These are phyloP conservation scores for Botia kubotai DNA, from an alignment of 2,797 vertebrate species.

Conservation along the genomic window DNA sequence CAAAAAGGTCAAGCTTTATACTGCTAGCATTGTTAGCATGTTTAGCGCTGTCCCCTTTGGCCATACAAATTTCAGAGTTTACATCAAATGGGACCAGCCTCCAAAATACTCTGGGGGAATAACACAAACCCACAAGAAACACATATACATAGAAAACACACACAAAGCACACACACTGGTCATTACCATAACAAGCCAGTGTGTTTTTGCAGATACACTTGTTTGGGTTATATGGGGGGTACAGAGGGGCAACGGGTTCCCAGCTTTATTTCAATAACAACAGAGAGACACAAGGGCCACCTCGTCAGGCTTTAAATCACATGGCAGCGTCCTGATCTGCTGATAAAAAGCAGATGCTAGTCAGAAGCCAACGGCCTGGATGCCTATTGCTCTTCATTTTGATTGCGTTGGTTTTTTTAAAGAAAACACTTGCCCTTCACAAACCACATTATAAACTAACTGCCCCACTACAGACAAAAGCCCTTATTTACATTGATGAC, in stretches of 20 bases:
- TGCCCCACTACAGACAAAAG: constrained; percentile 46
- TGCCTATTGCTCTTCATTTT: constrained; percentile 38
- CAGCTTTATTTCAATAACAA: constrained; percentile 86
- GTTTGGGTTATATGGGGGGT: constrained; percentile 73
- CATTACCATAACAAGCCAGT: constrained; percentile 93
- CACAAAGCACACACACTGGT: constrained; percentile 73
- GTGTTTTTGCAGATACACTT: constrained; percentile 96
- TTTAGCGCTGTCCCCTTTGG: constrained; percentile 57
- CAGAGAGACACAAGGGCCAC: constrained; percentile 79
- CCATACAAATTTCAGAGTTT: constrained; percentile 63
- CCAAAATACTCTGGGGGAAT: constrained; percentile 61
- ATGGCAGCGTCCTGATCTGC: constrained; percentile 78
- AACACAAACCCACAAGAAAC: constrained; percentile 46
- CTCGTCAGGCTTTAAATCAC: constrained; percentile 80
- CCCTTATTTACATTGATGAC: constrained; percentile 36
- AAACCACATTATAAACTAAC: constrained; percentile 55
- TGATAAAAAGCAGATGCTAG: constrained; percentile 80
- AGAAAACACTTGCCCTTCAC: constrained; percentile 38
- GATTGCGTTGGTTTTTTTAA: constrained; percentile 42
- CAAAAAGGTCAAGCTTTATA: constrained; percentile 31
- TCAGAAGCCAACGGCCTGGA: constrained; percentile 56
- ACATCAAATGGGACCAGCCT: constrained; percentile 53
- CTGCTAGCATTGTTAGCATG: constrained; percentile 58
- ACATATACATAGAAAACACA: constrained; percentile 37
- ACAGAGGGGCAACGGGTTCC: constrained; percentile 68